Evolutionary conservation across 2,797 vertebrate genomes (phyloP), one percentile per base, ranked within the genome.

Genomic region (Malurus splendens): DNA sequence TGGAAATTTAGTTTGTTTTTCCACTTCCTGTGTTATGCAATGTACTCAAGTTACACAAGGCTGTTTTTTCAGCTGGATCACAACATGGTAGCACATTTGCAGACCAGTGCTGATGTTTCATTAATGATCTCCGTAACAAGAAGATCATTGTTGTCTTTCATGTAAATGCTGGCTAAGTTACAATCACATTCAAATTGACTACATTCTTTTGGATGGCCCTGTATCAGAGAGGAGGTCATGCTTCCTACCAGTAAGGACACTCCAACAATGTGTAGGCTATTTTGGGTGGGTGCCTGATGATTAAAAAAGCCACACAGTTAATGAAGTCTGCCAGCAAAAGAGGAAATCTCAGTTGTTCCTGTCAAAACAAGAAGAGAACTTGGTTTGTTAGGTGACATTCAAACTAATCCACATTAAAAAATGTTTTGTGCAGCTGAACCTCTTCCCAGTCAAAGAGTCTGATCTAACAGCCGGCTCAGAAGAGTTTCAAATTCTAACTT

Each of bases 51-150:
- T 94, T 92, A 90, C 90, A 85, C 71, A 55, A 73, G 64, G 81
- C 44, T 95, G 73, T 91, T 95, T 96, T 91, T 86, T 87, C 93
- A 94, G 87, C 89, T 94, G 91, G 87, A 82, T 91, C 91, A 71
- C 89, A 95, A 90, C 82, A 65, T 78, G 90, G 89, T 66, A 86
- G 89, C 82, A 52, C 85, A 50, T 78, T 95, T 94, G 83, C 74
- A 85, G 80, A 82, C 33, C 75, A 52, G 41, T 20, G 47, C 89
- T 95, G 91, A 95, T 87, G 87, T 92, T 95, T 94, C 91, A 92
- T 94, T 94, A 96, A 94, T 94, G 89, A 92, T 95, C 72, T 95
- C 68, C 67, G 17, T 67, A 88, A 96, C 90, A 95, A 96, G 86
- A 91, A 75, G 51, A 92, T 84, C 74, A 94, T 72, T 96, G 92